Conservation (phyloP, 2,113 vertebrate genomes). For the Lepidothrix coronata region DNA sequence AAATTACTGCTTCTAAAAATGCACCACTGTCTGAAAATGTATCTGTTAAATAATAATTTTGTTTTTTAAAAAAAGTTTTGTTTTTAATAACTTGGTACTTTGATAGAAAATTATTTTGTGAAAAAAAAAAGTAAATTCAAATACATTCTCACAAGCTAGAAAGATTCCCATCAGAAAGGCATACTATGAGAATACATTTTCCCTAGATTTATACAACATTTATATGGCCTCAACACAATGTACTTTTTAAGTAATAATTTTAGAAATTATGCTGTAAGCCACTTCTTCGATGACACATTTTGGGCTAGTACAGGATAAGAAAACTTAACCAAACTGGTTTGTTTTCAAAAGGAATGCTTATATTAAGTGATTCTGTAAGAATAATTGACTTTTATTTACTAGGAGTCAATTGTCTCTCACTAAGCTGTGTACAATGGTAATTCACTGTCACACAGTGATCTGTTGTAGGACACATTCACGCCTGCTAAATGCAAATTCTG, state of each 20-base stretch:
- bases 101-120: not conserved
- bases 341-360: not conserved
- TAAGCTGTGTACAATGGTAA: not conserved
- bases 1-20: not conserved
- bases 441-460: not conserved
- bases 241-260: not conserved
- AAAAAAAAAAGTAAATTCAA: not conserved
- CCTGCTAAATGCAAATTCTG: not conserved
- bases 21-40: not conserved
- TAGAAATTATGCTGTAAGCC: not conserved
- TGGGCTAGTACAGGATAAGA: not conserved
- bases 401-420: not conserved
- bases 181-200: not conserved
- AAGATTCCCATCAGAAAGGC: not conserved
- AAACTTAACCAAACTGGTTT: not conserved
- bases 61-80: not conserved
- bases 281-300: not conserved
- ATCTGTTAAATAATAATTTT: not conserved
- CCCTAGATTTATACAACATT: not conserved
- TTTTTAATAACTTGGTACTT: not conserved
- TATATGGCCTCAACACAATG: not conserved
- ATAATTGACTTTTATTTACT: not conserved
- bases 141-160: not conserved
- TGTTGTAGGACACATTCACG: fast-evolving
- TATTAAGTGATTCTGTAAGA: not conserved